Base-by-base conservation (phyloP, 2,888 invertebrate genomes). In the Schrankia costaestrigalis region DNA sequence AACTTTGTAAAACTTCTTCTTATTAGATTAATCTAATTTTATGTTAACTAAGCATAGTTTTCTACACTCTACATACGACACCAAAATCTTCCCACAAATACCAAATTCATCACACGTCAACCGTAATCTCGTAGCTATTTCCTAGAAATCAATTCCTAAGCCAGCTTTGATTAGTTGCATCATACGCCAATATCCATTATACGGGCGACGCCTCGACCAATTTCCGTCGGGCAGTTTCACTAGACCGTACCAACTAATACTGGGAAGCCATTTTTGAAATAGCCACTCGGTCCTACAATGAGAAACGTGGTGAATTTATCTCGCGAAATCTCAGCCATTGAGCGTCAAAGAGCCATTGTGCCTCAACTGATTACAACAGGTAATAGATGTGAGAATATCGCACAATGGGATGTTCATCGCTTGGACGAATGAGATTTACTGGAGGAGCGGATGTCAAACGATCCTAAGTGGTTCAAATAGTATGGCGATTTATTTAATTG, bases 351-450 rank as follows among this genome's bases (percentile, higher is more conserved):
- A 59, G 50, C 73, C 66, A 78, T 82, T 82, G 80, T 81, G 66
- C 60, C 31, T 56, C 64, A 74, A 68, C 74, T 79, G 81, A 81
- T 82, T 78, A 80, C 73, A 64, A 28, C 78, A 79, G 80, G 80
- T 79, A 78, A 76, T 75, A 73, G 71, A 71, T 74, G 70, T 70
- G 74, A 67, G 71, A 64, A 65, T 62, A 60, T 56, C 51, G 45
- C 42, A 69, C 73, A 73, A 72, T 71, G 56, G 67, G 56, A 56
- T 69, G 68, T 63, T 72, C 71, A 62, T 59, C 54, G 60, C 39
- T 47, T 43, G 46, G 31, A 10, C 10, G 24, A 28, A 8, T 42
- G 35, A 11, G 44, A 17, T 30, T 27, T 21, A 43, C n/a, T n/a
- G n/a, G n/a, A n/a, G n/a, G n/a, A n/a, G n/a, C n/a, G n/a, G n/a